Percentiles rank a stretch among this genome's conserved stretches.
Conservation (phyloP, 2,797 vertebrate genomes). For the Clarias fuscus region DNA sequence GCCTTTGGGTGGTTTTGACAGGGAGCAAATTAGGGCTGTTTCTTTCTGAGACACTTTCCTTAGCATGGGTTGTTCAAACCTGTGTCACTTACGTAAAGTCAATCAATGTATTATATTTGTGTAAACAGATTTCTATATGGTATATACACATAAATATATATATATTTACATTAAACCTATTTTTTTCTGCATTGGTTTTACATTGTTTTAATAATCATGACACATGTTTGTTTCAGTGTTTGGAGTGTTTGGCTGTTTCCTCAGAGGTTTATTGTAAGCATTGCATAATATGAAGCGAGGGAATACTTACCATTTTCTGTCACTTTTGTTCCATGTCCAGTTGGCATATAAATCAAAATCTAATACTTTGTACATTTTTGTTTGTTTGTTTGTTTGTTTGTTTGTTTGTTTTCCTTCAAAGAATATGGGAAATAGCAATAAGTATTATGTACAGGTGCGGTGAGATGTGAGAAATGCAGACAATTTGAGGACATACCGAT, state of each 20-base stretch:
- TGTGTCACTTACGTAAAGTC: conserved; percentile 61
- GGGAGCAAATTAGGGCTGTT: conserved; percentile 57
- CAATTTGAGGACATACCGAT: conserved; percentile 37
- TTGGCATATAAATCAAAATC: conserved; percentile 34
- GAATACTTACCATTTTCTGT: conserved; percentile 22
- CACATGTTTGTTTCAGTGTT: conserved; percentile 65
- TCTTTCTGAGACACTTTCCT: conserved; percentile 45
- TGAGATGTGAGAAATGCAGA: conserved; percentile 58
- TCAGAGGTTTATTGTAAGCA: conserved; percentile 57
- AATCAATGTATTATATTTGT: conserved; percentile 61
- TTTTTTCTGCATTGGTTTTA: conserved; percentile 74
- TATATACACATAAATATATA: conserved; percentile 60
- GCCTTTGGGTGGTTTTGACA: conserved; percentile 28
- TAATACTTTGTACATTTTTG: not conserved
- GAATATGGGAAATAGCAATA: conserved; percentile 72
- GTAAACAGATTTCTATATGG: conserved; percentile 64
- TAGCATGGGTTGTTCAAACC: conserved; percentile 9
- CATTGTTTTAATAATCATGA: conserved; percentile 67
- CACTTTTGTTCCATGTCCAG: conserved; percentile 27
- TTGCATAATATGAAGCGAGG: conserved; percentile 58
- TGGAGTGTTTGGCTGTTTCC: conserved; percentile 65
- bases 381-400: not conserved
- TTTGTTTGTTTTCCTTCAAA: conserved; percentile 27
- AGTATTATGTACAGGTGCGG: conserved; percentile 67
- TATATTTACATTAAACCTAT: conserved; percentile 54